phyloP scores from a whole-genome alignment of 2,888 invertebrate genomes.

The Cheilosia impressa region DNA sequence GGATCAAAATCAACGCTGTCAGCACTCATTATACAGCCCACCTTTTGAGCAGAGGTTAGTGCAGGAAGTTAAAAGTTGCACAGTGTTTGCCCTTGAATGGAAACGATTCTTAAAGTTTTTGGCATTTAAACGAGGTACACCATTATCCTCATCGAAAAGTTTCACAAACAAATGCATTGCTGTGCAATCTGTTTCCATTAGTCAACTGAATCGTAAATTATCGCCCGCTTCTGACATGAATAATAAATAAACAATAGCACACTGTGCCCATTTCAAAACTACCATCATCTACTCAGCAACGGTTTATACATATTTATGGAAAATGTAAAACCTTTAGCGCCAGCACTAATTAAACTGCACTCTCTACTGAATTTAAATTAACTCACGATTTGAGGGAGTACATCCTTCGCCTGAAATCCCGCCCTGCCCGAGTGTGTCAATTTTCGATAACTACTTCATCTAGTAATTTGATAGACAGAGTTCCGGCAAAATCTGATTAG shows the following conservation, averaged over 20 bases:
- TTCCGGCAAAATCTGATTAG: not conserved
- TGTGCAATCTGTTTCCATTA: not conserved
- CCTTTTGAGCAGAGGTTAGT: too few relatives aligned
- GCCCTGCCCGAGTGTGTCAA: not conserved
- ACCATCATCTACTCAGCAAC: not conserved
- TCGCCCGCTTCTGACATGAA: slow-evolving; percentile 32
- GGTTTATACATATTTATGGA: slow-evolving; percentile 39
- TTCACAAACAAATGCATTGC: not conserved
- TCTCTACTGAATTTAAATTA: slow-evolving; percentile 37
- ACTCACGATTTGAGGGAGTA: not conserved
- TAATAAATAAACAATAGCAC: slow-evolving; percentile 27
- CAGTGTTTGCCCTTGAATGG: too few relatives aligned
- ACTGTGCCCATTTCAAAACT: slow-evolving; percentile 15
- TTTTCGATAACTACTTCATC: not conserved
- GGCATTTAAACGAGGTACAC: too few relatives aligned
- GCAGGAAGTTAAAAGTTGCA: too few relatives aligned
- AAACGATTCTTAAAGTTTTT: too few relatives aligned
- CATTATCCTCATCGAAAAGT: not conserved
- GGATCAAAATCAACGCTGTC: too few relatives aligned
- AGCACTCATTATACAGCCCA: too few relatives aligned
- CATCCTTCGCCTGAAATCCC: not conserved
- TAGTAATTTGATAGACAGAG: not conserved
- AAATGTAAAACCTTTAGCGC: slow-evolving; percentile 24
- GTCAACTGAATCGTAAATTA: not conserved
- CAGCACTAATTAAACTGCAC: slow-evolving; percentile 9